Evolutionary conservation across 2,797 vertebrate genomes (phyloP).

Genomic region (Sylvia borin): DNA sequence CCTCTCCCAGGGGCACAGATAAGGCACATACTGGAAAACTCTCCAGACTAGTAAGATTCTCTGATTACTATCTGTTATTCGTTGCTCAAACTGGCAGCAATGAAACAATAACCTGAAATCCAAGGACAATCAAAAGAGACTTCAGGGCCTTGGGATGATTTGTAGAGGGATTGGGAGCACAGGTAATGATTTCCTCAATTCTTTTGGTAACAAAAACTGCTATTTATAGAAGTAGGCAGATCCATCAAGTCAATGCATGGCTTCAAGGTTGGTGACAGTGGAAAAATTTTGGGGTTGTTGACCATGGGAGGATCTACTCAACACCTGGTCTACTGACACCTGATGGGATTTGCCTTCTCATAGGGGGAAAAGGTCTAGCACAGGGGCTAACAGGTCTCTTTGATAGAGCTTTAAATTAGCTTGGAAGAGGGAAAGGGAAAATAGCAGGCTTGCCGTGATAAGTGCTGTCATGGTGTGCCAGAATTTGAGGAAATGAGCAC

Average conservation of each 20-base stretch:
- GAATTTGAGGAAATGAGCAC: neutral
- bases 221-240: neutral
- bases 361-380: neutral
- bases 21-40: neutral
- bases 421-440: neutral
- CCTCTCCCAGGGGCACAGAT: neutral
- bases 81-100: neutral
- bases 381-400: neutral
- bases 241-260: neutral
- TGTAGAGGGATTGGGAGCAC: too few species aligned
- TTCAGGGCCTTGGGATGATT: neutral
- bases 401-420: neutral
- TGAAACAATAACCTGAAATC: neutral
- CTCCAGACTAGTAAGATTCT: too few species aligned
- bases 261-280: neutral
- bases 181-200: accelerated
- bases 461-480: neutral
- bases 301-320: neutral
- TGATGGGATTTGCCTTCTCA: neutral
- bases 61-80: too few species aligned
- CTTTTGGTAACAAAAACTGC: neutral
- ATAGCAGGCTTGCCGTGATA: neutral
- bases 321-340: too few species aligned
- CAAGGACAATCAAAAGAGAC: neutral
- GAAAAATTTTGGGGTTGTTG: neutral